Percentiles rank a stretch among this genome's conserved stretches.
Evolutionary conservation across 2,888 invertebrate genomes (phyloP).

Genomic region (Halictus ligatus): DNA sequence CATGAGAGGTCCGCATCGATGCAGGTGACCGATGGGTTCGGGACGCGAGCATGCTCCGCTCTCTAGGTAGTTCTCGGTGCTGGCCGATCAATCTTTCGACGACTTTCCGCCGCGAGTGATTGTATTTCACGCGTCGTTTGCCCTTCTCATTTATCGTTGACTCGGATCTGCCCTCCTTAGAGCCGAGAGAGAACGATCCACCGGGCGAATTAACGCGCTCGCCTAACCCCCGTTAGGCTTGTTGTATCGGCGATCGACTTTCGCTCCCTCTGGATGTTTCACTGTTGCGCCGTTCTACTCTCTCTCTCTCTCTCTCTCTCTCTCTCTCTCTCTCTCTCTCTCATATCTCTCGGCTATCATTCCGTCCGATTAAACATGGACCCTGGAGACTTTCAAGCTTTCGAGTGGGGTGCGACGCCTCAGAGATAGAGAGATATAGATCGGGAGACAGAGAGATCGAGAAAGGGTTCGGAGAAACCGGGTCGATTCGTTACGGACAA

Average conservation of each 20-base stretch:
- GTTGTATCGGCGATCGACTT: conserved; percentile 62
- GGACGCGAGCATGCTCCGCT: not conserved
- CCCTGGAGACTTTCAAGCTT: conserved; percentile 72
- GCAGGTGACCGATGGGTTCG: not conserved
- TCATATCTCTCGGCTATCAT: conserved; percentile 74
- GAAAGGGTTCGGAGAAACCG: conserved; percentile 44
- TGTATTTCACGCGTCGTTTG: conserved; percentile 65
- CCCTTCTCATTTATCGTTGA: conserved; percentile 46
- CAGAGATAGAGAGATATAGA: not conserved
- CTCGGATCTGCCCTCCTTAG: conserved; percentile 15
- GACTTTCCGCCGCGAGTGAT: conserved; percentile 44
- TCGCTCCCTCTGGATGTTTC: conserved; percentile 65
- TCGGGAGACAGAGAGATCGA: conserved; percentile 7
- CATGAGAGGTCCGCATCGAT: not conserved
- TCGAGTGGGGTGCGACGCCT: conserved; percentile 25
- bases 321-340: not conserved
- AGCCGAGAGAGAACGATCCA: conserved; percentile 3
- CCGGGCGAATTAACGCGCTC: conserved; percentile 69
- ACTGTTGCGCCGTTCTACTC: not conserved
- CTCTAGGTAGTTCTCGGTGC: not conserved
- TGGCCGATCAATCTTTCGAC: conserved; percentile 38
- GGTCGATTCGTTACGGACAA: conserved; percentile 42
- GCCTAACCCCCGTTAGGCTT: conserved; percentile 11
- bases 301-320: conserved; percentile 51
- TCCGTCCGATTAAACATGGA: conserved; percentile 77